Conservation (phyloP, 2,797 vertebrate species). For the Australoheros facetus region DNA sequence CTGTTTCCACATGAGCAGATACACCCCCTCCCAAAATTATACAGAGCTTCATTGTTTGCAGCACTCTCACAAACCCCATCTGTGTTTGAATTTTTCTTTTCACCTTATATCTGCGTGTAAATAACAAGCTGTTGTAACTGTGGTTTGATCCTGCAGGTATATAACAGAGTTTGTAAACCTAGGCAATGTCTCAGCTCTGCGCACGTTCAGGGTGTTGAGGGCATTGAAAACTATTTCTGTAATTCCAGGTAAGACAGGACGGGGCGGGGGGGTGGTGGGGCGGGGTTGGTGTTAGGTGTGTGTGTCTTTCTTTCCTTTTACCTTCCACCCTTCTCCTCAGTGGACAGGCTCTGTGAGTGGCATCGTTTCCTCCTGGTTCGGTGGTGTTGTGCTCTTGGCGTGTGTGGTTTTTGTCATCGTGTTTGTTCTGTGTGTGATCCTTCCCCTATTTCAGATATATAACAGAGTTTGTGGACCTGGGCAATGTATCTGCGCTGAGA, state of each 20-base stretch:
- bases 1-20: neutral
- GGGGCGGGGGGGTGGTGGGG: conserved; percentile 84
- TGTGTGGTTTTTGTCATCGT: conserved; percentile 96
- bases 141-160: conserved; percentile 99
- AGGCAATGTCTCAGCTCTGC: conserved; percentile 99
- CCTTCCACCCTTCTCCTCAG: conserved; percentile 82
- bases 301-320: conserved; percentile 82
- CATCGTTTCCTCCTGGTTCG: conserved; percentile 85
- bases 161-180: conserved; percentile 99
- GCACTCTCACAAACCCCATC: conserved; percentile 11
- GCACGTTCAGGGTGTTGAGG: conserved; percentile 98
- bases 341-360: conserved; percentile 97
- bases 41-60: conserved; percentile 10
- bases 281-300: conserved; percentile 93
- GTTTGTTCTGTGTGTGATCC: conserved; percentile 98
- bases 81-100: conserved; percentile 43
- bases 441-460: conserved; percentile 99
- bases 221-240: conserved; percentile 99
- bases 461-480: conserved; percentile 99
- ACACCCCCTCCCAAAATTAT: neutral
- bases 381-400: conserved; percentile 87
- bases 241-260: conserved; percentile 92
- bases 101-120: conserved; percentile 61
- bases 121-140: conserved; percentile 89
- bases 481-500: conserved; percentile 99